These are phyloP conservation scores for Ailurus styani DNA, from an alignment of 2,113 vertebrate genomes.

Conservation along the genomic window DNA sequence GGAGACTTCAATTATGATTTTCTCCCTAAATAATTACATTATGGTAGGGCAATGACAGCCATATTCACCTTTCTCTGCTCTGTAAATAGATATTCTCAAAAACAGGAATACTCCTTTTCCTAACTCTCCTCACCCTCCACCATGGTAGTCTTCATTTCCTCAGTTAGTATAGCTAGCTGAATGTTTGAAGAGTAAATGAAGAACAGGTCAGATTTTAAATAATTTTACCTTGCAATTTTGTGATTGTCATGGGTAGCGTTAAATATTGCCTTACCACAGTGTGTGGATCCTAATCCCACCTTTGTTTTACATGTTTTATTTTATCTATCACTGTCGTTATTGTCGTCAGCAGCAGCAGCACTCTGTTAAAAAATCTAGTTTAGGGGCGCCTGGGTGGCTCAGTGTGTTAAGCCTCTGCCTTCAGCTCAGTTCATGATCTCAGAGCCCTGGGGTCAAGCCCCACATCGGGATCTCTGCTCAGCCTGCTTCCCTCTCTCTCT, in stretches of 20 bases:
- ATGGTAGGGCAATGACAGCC: not conserved
- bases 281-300: not conserved
- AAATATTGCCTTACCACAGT: not conserved
- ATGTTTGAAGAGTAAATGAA: constrained; percentile 11
- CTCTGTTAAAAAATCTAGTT: not conserved
- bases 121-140: not conserved
- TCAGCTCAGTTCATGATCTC: no score
- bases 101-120: not conserved
- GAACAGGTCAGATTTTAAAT: not conserved
- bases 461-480: no score
- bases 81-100: not conserved
- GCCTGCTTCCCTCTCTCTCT: no score
- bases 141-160: not conserved
- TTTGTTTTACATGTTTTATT: not conserved
- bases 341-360: not conserved
- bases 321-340: not conserved
- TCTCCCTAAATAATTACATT: not conserved
- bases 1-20: not conserved
- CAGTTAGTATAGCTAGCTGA: not conserved
- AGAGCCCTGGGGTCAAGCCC: no score
- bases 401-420: no score
- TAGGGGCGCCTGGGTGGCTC: no score
- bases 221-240: not conserved
- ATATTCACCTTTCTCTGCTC: not conserved
- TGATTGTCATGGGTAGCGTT: not conserved